Evolutionary conservation across 2,888 invertebrate genomes (phyloP).

Genomic region (Morpho achilles): DNA sequence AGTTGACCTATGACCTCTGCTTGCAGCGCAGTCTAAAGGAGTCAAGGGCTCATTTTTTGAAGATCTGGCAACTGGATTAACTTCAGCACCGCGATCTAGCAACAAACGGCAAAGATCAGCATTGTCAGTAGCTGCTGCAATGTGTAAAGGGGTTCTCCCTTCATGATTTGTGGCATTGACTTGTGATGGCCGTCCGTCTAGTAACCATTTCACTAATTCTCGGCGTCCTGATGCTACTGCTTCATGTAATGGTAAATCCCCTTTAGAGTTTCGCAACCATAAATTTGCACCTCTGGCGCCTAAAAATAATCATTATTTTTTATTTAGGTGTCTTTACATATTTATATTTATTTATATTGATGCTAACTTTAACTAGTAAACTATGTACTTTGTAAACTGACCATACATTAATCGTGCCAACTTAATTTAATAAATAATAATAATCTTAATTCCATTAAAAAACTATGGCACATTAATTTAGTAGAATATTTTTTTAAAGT

Average conservation of each 20-base stretch:
- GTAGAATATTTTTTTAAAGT: too few relatives aligned
- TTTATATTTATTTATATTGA: too few relatives aligned
- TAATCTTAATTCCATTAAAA: too few relatives aligned
- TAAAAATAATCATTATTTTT: slow-evolving; percentile 24
- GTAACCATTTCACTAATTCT: slow-evolving; percentile 92
- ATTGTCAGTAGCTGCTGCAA: slow-evolving; percentile 96
- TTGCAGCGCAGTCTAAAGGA: slow-evolving; percentile 93
- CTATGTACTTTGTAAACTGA: too few relatives aligned
- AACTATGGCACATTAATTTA: too few relatives aligned
- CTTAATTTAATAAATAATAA: too few relatives aligned
- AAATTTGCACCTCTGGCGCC: slow-evolving; percentile 87
- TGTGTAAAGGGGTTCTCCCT: slow-evolving; percentile 94
- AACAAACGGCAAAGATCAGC: slow-evolving; percentile 94
- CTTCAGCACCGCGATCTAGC: slow-evolving; percentile 89
- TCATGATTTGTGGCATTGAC: slow-evolving; percentile 94
- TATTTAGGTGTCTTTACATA: too few relatives aligned
- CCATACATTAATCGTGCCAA: too few relatives aligned
- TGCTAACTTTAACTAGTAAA: too few relatives aligned
- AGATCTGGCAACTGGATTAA: slow-evolving; percentile 91
- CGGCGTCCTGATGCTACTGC: slow-evolving; percentile 95
- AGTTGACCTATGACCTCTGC: slow-evolving; percentile 91
- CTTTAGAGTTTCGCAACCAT: slow-evolving; percentile 94
- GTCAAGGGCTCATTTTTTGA: slow-evolving; percentile 92
- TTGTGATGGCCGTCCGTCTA: slow-evolving; percentile 89
- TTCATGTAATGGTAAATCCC: slow-evolving; percentile 97